Percentiles rank a stretch among this genome's conserved stretches.
These are phyloP conservation scores for Pagrus major DNA, from an alignment of 2,113 vertebrate genomes.

Conservation along the genomic window DNA sequence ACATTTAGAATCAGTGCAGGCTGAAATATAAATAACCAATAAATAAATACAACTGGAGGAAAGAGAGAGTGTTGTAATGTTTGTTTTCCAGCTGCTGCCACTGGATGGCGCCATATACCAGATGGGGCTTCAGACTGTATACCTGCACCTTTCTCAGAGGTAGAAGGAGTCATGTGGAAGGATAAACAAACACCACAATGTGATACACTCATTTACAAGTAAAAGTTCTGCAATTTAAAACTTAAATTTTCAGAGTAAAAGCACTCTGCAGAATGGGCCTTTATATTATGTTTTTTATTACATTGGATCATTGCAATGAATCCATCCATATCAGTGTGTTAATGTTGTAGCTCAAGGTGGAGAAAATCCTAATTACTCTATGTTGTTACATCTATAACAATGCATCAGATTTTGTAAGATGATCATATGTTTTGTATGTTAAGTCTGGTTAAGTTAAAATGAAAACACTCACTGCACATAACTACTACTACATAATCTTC, in stretches of 20 bases:
- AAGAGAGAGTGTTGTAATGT: neutral
- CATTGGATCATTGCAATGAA: neutral
- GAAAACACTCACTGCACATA: neutral
- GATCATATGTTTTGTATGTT: neutral
- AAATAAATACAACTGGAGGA: neutral
- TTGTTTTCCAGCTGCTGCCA: conserved; percentile 23
- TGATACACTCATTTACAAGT: neutral
- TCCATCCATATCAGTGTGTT: neutral
- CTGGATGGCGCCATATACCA: conserved; percentile 56
- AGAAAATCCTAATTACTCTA: neutral
- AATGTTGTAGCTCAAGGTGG: neutral
- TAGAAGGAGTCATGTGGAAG: neutral
- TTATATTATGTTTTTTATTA: neutral
- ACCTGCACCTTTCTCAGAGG: neutral
- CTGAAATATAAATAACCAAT: neutral
- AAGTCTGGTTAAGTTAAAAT: neutral
- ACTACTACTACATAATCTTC: neutral
- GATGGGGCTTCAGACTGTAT: neutral
- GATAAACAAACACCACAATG: no score
- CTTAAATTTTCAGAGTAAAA: neutral
- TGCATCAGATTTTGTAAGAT: neutral
- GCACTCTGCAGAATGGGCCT: neutral
- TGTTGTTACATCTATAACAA: neutral
- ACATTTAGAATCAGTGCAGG: neutral
- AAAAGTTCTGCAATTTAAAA: no score